phyloP scores from a whole-genome alignment of 2,113 vertebrate species.

The Tychaedon coryphoeus region DNA sequence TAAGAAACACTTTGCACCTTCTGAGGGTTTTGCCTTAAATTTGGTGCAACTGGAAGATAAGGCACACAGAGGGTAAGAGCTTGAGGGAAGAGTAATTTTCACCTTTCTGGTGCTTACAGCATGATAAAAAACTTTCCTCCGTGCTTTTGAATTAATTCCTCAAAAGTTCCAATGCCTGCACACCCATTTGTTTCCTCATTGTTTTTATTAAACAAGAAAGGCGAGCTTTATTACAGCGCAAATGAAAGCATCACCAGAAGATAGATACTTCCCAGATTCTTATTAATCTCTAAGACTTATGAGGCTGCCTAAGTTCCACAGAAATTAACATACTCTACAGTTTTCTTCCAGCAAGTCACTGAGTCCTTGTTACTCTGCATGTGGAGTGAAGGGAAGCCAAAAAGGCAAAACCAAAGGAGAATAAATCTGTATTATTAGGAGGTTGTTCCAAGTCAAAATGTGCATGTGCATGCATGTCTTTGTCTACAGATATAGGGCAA shows the following conservation, averaged over 20 bases:
- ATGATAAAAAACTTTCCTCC: conserved; percentile 74
- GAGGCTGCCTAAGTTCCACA: conserved; percentile 73
- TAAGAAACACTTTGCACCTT: neutral
- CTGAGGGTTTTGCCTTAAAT: conserved; percentile 1
- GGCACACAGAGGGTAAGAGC: conserved; percentile 2
- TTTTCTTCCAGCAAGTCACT: conserved; percentile 67
- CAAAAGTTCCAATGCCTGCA: conserved; percentile 80
- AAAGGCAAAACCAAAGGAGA: neutral
- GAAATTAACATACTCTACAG: conserved; percentile 80
- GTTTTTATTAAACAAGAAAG: conserved; percentile 85
- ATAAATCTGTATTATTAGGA: conserved; percentile 14
- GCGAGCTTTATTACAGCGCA: conserved; percentile 80
- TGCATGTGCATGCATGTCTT: neutral
- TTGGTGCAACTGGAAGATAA: conserved; percentile 24
- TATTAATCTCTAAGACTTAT: conserved; percentile 84
- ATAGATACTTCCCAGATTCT: conserved; percentile 81
- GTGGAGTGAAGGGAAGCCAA: neutral
- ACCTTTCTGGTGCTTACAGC: conserved; percentile 58
- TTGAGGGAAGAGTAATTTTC: conserved; percentile 56
- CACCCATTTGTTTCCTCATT: conserved; percentile 82
- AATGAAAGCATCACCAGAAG: conserved; percentile 82
- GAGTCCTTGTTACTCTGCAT: neutral
- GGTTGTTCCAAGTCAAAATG: conserved; percentile 21
- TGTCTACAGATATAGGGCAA: neutral
- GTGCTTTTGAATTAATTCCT: conserved; percentile 79